A percentile compares a stretch with the other conserved stretches of the same genome.
phyloP scores from a whole-genome alignment of 1,140 invertebrate species.

The Apis dorsata region DNA sequence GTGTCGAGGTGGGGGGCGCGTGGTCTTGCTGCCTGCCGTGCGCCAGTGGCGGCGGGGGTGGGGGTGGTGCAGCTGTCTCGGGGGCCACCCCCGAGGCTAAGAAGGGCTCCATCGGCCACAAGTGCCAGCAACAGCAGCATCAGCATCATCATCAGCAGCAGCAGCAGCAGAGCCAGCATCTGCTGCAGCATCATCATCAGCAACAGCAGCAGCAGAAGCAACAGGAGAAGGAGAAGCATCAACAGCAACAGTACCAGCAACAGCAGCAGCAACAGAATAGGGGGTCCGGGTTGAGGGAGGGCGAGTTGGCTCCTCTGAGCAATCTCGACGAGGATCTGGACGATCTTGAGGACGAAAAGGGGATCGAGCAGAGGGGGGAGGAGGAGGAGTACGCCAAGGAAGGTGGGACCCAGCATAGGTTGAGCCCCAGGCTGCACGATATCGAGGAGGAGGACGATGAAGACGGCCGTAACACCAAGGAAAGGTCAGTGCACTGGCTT shows the following conservation, averaged over 20 bases:
- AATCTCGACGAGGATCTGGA: conserved; percentile 73
- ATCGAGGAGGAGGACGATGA: conserved; percentile 82
- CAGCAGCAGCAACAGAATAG: conserved; percentile 34
- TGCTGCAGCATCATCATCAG: conserved; percentile 32
- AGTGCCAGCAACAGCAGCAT: conserved; percentile 43
- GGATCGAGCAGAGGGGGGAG: conserved; percentile 30
- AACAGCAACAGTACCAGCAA: conserved; percentile 25
- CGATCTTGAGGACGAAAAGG: conserved; percentile 51
- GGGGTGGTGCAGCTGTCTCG: conserved; percentile 71
- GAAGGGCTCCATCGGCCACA: conserved; percentile 53
- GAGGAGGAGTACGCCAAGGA: conserved; percentile 71
- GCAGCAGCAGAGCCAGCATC: conserved; percentile 15
- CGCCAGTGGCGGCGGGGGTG: conserved; percentile 79
- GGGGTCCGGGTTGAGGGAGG: conserved; percentile 9
- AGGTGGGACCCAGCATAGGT: conserved; percentile 72
- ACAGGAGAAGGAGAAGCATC: conserved; percentile 35
- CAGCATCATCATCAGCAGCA: not conserved
- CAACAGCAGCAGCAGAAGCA: conserved; percentile 39
- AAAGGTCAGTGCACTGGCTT: conserved; percentile 69
- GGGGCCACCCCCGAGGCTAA: conserved; percentile 68
- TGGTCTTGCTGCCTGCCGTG: conserved; percentile 81
- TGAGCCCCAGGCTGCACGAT: conserved; percentile 79
- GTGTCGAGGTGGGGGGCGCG: conserved; percentile 80
- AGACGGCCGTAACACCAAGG: conserved; percentile 74
- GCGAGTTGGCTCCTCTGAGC: conserved; percentile 67